Evolutionary conservation across 2,113 vertebrate genomes (phyloP).

Genomic region (Pachyramphus minor): DNA sequence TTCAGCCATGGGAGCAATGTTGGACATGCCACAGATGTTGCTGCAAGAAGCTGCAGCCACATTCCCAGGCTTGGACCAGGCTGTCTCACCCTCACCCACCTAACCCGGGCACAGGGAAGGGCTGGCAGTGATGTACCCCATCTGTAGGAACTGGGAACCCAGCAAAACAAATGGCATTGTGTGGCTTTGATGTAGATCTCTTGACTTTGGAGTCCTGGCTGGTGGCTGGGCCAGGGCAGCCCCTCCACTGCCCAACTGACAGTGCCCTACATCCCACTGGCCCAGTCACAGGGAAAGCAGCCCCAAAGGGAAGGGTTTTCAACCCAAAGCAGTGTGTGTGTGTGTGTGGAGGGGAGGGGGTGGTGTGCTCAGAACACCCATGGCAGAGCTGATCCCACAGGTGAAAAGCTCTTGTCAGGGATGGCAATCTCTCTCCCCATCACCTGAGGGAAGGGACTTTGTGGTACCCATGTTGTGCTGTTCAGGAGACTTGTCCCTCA

Average conservation of each 20-base stretch:
- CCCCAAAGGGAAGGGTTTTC: not conserved
- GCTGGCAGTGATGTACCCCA: accelerated
- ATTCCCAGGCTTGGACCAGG: accelerated
- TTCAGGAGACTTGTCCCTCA: accelerated
- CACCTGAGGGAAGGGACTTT: accelerated
- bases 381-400: not conserved
- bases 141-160: not conserved
- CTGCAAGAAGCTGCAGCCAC: not conserved
- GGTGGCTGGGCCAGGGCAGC: not conserved
- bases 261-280: accelerated
- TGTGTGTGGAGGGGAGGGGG: too few species aligned
- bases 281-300: not conserved
- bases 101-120: not conserved
- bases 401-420: accelerated
- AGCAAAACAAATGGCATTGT: accelerated
- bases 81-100: accelerated
- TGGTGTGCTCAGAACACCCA: accelerated
- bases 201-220: not conserved
- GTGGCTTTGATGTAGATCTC: not conserved
- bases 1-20: accelerated
- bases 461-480: accelerated
- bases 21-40: accelerated
- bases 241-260: not conserved
- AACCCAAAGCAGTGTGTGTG: not conserved
- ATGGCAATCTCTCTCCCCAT: not conserved